Percentiles rank a stretch among this genome's conserved stretches.
phyloP scores from a whole-genome alignment of 2,888 invertebrate genomes.

The Tanypteryx hageni region DNA sequence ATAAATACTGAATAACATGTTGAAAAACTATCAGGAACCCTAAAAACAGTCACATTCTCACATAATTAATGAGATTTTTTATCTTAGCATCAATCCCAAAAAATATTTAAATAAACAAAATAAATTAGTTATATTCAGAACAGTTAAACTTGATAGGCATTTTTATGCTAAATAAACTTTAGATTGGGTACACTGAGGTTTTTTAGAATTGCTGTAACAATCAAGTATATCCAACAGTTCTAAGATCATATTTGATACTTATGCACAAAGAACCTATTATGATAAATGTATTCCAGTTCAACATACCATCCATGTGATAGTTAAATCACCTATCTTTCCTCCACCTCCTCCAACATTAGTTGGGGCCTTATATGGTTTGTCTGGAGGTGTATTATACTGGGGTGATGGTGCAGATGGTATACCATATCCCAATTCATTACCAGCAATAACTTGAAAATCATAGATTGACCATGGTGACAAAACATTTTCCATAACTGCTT shows the following conservation, averaged over 20 bases:
- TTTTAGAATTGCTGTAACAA: no score
- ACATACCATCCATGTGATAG: constrained; percentile 88
- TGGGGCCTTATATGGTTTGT: constrained; percentile 87
- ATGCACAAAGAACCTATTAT: neutral
- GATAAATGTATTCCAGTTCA: neutral
- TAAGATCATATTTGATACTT: neutral
- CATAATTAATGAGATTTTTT: no score
- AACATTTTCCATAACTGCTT: constrained; percentile 82
- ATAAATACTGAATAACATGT: no score
- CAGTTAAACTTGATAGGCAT: constrained; percentile 13
- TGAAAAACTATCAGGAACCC: no score
- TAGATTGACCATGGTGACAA: constrained; percentile 93
- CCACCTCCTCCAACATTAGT: constrained; percentile 93
- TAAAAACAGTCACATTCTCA: no score
- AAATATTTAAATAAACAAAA: constrained; percentile 38
- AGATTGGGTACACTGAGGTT: neutral
- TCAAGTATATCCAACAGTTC: neutral
- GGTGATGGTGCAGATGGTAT: constrained; percentile 90
- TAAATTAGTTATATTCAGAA: constrained; percentile 18
- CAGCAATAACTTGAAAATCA: constrained; percentile 92
- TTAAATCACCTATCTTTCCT: constrained; percentile 95
- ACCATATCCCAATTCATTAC: constrained; percentile 90
- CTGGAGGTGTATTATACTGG: constrained; percentile 89
- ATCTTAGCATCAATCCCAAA: neutral
- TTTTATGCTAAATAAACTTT: neutral